Conservation (phyloP, 2,113 vertebrate species). For the Myotis yumanensis region DNA sequence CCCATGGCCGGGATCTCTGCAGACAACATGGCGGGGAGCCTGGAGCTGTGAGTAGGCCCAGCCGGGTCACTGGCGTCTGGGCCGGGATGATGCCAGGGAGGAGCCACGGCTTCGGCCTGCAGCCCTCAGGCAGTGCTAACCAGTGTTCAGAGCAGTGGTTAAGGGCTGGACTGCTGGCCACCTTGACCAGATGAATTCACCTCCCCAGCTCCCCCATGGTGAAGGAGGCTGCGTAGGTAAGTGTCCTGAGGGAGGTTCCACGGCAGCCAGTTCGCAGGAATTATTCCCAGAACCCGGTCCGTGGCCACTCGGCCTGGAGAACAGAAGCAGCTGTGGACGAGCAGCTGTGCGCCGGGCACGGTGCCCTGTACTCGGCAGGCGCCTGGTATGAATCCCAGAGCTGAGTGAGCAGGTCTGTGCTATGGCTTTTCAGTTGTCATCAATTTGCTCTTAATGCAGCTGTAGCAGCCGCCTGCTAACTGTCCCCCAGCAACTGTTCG, state of each 20-base stretch:
- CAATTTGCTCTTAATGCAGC: conserved; percentile 1
- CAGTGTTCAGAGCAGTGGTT: neutral
- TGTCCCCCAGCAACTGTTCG: neutral
- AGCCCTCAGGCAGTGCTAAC: neutral
- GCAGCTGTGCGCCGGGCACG: neutral
- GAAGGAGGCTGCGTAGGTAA: neutral
- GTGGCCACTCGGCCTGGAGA: neutral
- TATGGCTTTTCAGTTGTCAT: neutral
- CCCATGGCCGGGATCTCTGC: conserved; percentile 9
- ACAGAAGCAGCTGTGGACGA: neutral
- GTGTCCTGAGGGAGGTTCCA: neutral
- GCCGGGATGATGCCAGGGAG: neutral
- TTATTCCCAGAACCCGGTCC: neutral
- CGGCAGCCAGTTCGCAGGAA: neutral
- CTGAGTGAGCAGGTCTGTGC: neutral
- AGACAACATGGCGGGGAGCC: neutral
- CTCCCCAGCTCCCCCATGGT: neutral
- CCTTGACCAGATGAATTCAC: neutral
- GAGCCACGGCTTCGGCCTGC: neutral
- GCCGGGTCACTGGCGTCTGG: neutral
- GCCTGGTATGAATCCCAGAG: neutral
- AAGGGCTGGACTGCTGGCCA: neutral
- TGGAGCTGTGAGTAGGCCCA: neutral
- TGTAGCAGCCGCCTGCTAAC: neutral
- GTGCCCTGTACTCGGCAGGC: neutral